These are phyloP conservation scores for Climacteris rufus DNA, from an alignment of 2,113 vertebrate genomes.

Conservation along the genomic window DNA sequence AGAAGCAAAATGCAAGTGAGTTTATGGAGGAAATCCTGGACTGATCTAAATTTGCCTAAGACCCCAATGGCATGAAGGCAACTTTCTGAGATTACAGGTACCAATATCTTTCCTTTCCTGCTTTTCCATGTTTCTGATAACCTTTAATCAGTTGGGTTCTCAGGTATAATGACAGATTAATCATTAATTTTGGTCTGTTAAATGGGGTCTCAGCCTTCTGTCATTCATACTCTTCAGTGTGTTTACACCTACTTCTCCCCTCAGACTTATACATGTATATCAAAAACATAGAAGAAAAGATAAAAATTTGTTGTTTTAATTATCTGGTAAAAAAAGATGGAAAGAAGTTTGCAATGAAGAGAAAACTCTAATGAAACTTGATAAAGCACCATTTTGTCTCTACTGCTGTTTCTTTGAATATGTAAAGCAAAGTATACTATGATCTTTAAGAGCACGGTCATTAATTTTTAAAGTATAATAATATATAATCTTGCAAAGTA, in stretches of 20 bases:
- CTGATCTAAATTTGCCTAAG: neutral
- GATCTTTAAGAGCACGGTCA: neutral
- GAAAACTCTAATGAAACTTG: neutral
- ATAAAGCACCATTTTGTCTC: neutral
- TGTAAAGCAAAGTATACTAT: neutral
- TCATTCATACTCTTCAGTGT: neutral
- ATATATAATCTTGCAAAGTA: neutral
- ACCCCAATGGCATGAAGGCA: accelerated
- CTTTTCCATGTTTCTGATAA: neutral
- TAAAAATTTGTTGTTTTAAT: neutral
- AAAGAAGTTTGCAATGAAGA: neutral
- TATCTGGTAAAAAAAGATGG: neutral
- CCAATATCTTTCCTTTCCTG: neutral
- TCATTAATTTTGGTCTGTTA: neutral
- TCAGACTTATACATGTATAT: neutral
- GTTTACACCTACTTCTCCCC: neutral
- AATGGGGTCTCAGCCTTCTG: neutral
- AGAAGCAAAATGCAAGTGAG: neutral
- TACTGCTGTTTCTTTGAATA: neutral
- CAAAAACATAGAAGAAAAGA: neutral
- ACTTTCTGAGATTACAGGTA: neutral
- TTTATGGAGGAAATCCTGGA: neutral
- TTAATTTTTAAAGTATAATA: neutral
- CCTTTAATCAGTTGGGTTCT: neutral
- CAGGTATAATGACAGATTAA: neutral